Conservation (phyloP, 2,888 invertebrate species). For the Synanthedon andrenaeformis region DNA sequence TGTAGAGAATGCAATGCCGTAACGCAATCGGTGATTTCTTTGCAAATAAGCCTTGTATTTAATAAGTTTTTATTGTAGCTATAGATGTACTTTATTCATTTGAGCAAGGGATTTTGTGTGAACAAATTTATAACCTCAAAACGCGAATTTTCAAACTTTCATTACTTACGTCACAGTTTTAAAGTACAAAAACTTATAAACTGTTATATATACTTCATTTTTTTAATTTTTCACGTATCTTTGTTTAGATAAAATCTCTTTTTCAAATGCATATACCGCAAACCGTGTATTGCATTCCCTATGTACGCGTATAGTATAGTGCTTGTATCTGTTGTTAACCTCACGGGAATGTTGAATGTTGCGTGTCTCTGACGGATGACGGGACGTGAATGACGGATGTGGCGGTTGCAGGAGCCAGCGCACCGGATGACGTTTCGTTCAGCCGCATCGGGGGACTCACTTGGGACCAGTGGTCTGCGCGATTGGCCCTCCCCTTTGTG, state of each 20-base stretch:
- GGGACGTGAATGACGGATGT: slow-evolving; percentile 13
- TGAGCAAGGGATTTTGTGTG: too few species aligned
- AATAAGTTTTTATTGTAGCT: too few species aligned
- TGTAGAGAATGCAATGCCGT: slow-evolving; percentile 9
- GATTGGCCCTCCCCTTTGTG: slow-evolving; percentile 79
- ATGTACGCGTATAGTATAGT: slow-evolving; percentile 43
- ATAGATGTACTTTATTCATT: too few species aligned
- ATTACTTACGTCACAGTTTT: too few species aligned
- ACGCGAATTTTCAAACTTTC: too few species aligned
- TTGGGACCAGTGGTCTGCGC: slow-evolving; percentile 81
- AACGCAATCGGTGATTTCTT: neutral
- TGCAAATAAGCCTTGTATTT: too few species aligned
- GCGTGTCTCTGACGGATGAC: slow-evolving; percentile 18
- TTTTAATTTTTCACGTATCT: too few species aligned
- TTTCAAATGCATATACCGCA: too few species aligned
- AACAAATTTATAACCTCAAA: too few species aligned
- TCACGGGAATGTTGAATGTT: slow-evolving; percentile 48
- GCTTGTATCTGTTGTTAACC: slow-evolving; percentile 57
- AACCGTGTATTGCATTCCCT: slow-evolving; percentile 3
- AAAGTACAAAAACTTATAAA: too few species aligned
- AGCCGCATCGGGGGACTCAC: slow-evolving; percentile 76
- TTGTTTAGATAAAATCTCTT: too few species aligned
- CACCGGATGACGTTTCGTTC: slow-evolving; percentile 76
- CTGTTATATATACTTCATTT: too few species aligned
- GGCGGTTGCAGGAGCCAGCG: slow-evolving; percentile 40